Percentiles rank a stretch among this genome's conserved stretches.
Evolutionary conservation across 2,888 invertebrate species (phyloP).

Genomic region (Drosophila bunnanda): DNA sequence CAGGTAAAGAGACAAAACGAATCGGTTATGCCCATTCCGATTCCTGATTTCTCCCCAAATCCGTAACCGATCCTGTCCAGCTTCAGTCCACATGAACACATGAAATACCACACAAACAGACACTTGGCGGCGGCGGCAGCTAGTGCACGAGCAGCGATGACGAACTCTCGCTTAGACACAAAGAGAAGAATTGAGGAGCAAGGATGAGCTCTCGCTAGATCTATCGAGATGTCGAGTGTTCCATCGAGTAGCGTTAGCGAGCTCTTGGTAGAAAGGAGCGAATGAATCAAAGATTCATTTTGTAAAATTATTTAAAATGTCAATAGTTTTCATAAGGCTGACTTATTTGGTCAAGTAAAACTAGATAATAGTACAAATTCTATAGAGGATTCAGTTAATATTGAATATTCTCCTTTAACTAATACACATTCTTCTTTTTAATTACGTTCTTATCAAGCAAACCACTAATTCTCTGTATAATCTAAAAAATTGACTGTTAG

Average conservation of each 20-base stretch:
- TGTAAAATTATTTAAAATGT: neutral
- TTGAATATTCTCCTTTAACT: neutral
- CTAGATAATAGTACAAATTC: neutral
- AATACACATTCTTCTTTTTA: too few species aligned
- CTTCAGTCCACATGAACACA: constrained; percentile 22
- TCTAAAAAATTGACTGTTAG: neutral
- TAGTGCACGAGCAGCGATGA: constrained; percentile 68
- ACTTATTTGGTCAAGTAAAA: neutral
- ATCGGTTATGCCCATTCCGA: constrained; percentile 22
- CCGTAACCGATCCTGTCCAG: constrained; percentile 12
- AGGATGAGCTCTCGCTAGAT: fast-evolving
- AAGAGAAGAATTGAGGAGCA: neutral
- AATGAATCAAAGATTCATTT: neutral
- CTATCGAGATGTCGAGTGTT: neutral
- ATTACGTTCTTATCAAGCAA: neutral
- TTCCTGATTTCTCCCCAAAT: neutral
- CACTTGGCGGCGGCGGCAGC: constrained; percentile 37
- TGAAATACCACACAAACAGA: constrained; percentile 21
- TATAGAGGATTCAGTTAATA: neutral
- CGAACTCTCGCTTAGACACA: constrained; percentile 50
- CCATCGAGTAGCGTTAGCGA: neutral
- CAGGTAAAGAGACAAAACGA: constrained; percentile 86
- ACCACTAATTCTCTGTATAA: too few species aligned
- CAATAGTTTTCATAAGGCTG: neutral
- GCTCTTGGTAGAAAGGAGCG: neutral